These are phyloP conservation scores for Chaetops frenatus DNA, from an alignment of 2,113 vertebrate genomes.

Conservation along the genomic window DNA sequence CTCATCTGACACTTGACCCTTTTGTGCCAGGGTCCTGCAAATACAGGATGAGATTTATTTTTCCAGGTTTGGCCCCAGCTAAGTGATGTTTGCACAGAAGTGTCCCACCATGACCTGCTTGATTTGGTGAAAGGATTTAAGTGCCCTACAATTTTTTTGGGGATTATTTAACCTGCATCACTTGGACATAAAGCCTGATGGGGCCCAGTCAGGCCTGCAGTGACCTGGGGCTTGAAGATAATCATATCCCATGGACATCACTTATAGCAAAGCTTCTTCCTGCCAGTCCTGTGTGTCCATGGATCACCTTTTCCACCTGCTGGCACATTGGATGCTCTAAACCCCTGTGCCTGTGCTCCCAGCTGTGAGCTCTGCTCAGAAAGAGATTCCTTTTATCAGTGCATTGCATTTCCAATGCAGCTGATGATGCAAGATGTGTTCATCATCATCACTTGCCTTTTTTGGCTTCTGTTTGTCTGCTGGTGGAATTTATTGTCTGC, in stretches of 20 bases:
- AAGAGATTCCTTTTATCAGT: background rate
- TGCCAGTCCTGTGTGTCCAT: fast-evolving
- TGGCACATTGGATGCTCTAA: background rate
- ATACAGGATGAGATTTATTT: background rate
- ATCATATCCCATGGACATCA: background rate
- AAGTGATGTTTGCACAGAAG: background rate
- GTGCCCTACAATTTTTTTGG: fast-evolving
- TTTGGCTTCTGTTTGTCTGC: constrained; percentile 47
- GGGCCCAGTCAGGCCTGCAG: background rate
- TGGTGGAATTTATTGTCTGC: constrained; percentile 63
- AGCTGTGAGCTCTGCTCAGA: background rate
- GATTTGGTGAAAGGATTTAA: background rate
- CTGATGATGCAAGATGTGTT: background rate
- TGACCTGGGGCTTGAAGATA: background rate
- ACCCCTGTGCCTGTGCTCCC: background rate
- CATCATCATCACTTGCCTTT: constrained; percentile 45
- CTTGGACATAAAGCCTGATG: background rate
- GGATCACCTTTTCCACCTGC: background rate
- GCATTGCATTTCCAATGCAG: background rate
- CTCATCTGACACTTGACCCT: fast-evolving
- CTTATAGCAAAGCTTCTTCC: fast-evolving
- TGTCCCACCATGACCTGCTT: background rate
- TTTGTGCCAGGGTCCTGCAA: background rate
- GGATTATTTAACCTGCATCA: background rate
- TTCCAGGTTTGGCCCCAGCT: background rate